Conservation (phyloP, 2,113 vertebrate genomes). For the Microcebus lehilahytsara region DNA sequence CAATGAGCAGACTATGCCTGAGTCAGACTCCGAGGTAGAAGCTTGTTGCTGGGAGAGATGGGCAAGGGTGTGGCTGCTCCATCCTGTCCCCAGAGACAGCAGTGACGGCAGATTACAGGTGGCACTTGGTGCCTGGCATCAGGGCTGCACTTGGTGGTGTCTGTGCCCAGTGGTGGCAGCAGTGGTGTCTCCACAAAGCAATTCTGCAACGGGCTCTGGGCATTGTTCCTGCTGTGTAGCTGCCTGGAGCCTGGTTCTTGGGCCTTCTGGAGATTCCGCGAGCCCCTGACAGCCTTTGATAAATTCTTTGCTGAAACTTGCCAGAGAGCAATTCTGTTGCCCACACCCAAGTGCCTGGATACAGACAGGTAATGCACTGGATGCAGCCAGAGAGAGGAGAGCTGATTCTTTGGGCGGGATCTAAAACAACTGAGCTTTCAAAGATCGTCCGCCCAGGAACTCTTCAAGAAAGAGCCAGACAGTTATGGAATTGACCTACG, state of each 20-base stretch:
- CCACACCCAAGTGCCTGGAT: background rate
- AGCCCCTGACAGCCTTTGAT: background rate
- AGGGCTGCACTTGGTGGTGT: background rate
- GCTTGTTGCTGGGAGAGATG: accelerated
- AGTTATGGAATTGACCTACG: background rate
- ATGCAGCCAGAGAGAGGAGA: background rate
- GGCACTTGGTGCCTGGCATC: background rate
- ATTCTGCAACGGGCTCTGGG: accelerated
- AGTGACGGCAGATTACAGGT: background rate
- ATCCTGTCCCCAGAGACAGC: background rate
- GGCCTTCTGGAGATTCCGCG: background rate
- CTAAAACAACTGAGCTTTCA: background rate
- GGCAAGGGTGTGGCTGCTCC: background rate
- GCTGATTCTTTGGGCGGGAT: background rate
- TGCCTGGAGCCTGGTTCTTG: background rate
- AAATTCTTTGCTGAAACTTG: background rate
- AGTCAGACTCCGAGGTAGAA: background rate
- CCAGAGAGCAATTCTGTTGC: background rate
- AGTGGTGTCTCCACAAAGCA: accelerated
- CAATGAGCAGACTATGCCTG: background rate
- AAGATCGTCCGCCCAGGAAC: background rate
- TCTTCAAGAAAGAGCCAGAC: background rate
- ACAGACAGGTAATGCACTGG: background rate
- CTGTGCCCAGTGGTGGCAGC: background rate
- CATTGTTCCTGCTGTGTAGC: accelerated